Evolutionary conservation across 2,113 vertebrate genomes (phyloP), one percentile per base, ranked within the genome.

Genomic region (Chauna torquata): DNA sequence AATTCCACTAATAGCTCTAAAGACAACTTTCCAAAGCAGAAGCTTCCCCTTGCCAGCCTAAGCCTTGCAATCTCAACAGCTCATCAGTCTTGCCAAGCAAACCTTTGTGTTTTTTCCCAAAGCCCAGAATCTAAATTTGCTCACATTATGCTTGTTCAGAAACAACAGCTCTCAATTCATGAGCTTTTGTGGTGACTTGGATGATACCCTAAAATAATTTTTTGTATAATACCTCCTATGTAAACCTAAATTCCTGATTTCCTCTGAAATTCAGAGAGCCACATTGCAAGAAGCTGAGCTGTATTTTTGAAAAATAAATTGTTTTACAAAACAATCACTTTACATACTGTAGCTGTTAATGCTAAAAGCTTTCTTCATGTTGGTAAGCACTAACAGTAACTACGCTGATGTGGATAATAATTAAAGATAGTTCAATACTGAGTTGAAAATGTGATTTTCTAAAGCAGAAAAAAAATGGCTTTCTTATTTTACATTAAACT

Each of bases 151-250:
- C 4, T 7, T 34, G 16, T 75, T 70, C 68, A 77, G 44, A 84
- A 91, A 45, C 16, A 84, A 58, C 5, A 14, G 10, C 8, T 42
- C 22, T 81, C 54, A 91, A 81, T 25, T 45, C 0, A 42, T 6
- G 42, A 91, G 7, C 2, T 68, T 65, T 74, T 65, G 25, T n/a
- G 40, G 6, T 9, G 2, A 7, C 5, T 42, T 40, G 0, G 2
- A 83, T 0, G 5, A 23, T 6, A 81, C 3, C 9, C 8, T 42
- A 47, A 52, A 86, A 11, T 8, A 17, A 11, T 5, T 70, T 68
- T 68, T 49, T 20, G 18, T 50, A 6, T 70, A 77, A 42, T 27
- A 55, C 19, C 71, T 64, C 16, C 42, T 9, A 12, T 14, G 12
- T 50, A 42, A 77, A 58, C n/a, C n/a, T n/a, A n/a, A 70, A 16